A percentile compares a stretch with the other conserved stretches of the same genome.
Conservation (phyloP, 2,113 vertebrate species). For the Oryctolagus cuniculus region DNA sequence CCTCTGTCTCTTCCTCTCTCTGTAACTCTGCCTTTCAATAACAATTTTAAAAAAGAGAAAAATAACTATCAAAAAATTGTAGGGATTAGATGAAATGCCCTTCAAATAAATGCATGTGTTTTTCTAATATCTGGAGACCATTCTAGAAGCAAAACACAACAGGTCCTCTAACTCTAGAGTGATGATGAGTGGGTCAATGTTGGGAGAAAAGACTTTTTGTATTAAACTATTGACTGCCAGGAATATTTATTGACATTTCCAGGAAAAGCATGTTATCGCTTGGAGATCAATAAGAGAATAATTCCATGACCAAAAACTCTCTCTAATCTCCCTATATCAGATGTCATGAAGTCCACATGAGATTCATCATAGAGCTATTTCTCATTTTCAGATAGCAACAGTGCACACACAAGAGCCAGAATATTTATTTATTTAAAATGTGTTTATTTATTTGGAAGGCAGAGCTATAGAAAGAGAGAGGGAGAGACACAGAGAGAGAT, state of each 20-base stretch:
- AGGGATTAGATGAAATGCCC: neutral
- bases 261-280: neutral
- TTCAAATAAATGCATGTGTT: neutral
- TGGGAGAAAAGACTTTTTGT: neutral
- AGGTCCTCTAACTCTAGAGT: neutral
- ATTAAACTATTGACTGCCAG: neutral
- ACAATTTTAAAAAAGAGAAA: too few relatives aligned
- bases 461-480: too few relatives aligned
- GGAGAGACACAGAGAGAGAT: too few relatives aligned
- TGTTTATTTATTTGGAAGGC: too few relatives aligned
- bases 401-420: too few relatives aligned
- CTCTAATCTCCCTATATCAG: neutral
- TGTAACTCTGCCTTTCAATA: too few relatives aligned
- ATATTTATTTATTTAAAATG: too few relatives aligned
- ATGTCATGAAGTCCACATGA: fast-evolving
- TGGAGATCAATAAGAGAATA: neutral
- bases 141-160: neutral
- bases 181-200: neutral
- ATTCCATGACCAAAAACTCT: fast-evolving
- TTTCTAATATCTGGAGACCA: neutral
- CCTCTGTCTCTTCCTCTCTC: too few relatives aligned
- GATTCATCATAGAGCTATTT: neutral
- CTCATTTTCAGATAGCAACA: too few relatives aligned
- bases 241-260: neutral
- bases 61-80: neutral